Base-by-base conservation (phyloP, 2,888 invertebrate genomes). In the Mythimna albipuncta region DNA sequence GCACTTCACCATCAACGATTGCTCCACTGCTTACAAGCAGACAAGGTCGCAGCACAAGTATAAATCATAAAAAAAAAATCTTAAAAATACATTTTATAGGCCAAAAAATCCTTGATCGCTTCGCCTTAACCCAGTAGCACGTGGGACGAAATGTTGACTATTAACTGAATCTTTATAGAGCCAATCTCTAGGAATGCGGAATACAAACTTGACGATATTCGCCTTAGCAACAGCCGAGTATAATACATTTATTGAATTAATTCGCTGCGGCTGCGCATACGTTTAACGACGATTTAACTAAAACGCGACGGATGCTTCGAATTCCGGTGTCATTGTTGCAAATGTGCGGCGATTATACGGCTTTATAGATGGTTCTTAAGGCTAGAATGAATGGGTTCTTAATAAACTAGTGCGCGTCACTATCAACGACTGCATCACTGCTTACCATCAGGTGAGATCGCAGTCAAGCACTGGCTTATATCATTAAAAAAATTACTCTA, bases 121-220 rank as follows among this genome's bases (percentile, higher is more conserved):
- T 81, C 87, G 85, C 94, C 93, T 94, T 94, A 94, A 93, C 75
- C 50, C 70, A 62, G 62, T 61, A 87, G 85, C 88, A 91, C 91
- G 93, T 93, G 92, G 93, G 93, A 89, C 83, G 93, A 89, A 85
- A 89, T 87, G 88, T 88, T 81, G 91, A 89, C 91, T 88, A 92
- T 93, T 92, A 93, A 90, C 89, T 85, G 87, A 89, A 91, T 92
- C 91, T 93, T 93, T 91, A 91, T 90, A 91, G 91, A 91, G 90
- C 89, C 88, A 90, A 90, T 89, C 87, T 87, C 72, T 75, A 72
- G 88, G 93, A 94, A 94, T 93, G 93, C 92, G 94, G 93, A 94
- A 94, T 88, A 86, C 82, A 82, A 84, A 85, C 84, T 84, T 84
- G 81, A 81, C 84, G 84, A 88, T 87, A 88, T 86, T 87, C 82